Conservation (phyloP, 2,797 vertebrate genomes). For the Muraenolepis orangiensis region DNA sequence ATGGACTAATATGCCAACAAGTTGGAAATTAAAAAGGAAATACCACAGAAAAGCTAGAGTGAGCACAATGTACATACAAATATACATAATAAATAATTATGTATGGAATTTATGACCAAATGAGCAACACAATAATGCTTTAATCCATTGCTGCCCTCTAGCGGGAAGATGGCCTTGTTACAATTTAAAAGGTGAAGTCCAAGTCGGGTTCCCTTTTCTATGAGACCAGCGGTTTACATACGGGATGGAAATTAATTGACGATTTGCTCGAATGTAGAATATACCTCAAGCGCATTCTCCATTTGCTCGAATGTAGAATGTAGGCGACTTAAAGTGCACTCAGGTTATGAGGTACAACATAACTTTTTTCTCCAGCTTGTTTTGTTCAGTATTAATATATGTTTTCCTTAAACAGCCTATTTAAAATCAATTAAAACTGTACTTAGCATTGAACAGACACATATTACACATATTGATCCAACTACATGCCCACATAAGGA, state of each 20-base stretch:
- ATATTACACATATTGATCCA: not conserved
- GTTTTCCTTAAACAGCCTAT: not conserved
- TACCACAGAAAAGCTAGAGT: too few relatives aligned
- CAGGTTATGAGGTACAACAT: not conserved
- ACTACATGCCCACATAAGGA: not conserved
- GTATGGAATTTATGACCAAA: not conserved
- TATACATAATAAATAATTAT: not conserved
- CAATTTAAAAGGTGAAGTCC: not conserved
- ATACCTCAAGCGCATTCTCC: not conserved
- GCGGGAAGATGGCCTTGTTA: too few relatives aligned
- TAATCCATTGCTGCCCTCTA: too few relatives aligned
- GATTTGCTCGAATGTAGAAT: not conserved
- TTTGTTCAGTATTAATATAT: not conserved
- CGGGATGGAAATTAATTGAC: not conserved
- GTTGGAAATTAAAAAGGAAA: too few relatives aligned
- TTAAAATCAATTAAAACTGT: not conserved
- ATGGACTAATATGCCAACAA: not conserved
- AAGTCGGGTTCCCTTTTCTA: not conserved
- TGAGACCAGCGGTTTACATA: not conserved
- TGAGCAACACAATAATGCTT: too few relatives aligned
- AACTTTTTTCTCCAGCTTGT: too few relatives aligned
- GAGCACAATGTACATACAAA: too few relatives aligned
- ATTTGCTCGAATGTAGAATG: not conserved
- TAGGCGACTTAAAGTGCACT: not conserved
- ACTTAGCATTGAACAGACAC: too few relatives aligned